Evolutionary conservation across 1,140 invertebrate genomes (phyloP).

Genomic region (Myzus persicae): DNA sequence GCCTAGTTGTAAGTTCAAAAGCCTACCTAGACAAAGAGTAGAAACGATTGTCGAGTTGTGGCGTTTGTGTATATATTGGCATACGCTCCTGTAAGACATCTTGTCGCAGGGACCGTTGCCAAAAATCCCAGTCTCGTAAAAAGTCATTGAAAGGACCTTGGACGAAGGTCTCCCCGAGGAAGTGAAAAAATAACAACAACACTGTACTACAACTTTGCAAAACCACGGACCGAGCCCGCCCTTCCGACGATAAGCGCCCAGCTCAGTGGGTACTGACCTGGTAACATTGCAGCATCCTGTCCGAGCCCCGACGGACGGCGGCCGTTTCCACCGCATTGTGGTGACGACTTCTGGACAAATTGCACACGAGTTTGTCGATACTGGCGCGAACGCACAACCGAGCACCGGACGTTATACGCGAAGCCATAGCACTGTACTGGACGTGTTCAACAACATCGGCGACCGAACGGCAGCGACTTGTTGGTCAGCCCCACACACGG

Average conservation of each 20-base stretch:
- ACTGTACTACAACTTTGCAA: not conserved
- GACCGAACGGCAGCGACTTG: conserved; percentile 27
- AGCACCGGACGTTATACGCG: conserved; percentile 58
- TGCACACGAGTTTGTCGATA: conserved; percentile 52
- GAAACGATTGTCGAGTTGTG: not conserved
- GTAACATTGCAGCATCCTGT: conserved; percentile 40
- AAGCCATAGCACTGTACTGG: conserved; percentile 56
- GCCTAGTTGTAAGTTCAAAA: not conserved
- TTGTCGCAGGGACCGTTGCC: not conserved
- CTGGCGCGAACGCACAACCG: conserved; percentile 57
- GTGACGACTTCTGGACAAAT: conserved; percentile 32
- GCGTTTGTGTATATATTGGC: not conserved
- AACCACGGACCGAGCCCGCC: not conserved
- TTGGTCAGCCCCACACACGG: conserved; percentile 54
- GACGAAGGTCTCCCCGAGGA: not conserved
- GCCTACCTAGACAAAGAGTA: not conserved
- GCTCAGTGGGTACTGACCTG: conserved; percentile 19
- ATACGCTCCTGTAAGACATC: not conserved
- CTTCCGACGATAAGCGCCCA: not conserved
- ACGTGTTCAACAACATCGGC: conserved; percentile 54
- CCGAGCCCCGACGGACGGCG: not conserved
- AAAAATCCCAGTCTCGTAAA: not conserved
- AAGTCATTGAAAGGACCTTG: conserved; percentile 57
- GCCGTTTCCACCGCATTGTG: not conserved
- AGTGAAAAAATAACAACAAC: not conserved